These are phyloP conservation scores for Neoascia interrupta DNA, from an alignment of 2,888 invertebrate genomes.

Conservation along the genomic window DNA sequence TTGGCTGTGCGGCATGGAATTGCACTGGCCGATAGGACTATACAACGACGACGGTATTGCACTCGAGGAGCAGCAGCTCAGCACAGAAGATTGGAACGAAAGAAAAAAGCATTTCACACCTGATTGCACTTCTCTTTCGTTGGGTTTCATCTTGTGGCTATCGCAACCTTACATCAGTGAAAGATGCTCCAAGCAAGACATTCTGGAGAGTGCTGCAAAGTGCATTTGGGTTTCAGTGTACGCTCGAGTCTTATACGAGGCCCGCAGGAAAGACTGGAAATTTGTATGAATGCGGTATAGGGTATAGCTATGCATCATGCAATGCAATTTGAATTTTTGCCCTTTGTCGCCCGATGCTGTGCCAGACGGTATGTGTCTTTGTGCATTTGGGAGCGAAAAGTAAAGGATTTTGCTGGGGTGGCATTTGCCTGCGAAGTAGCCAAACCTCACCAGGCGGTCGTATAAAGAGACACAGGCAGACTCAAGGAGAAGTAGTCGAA, in stretches of 20 bases:
- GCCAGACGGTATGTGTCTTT: no score
- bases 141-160: slow-evolving; percentile 55
- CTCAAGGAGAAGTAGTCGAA: background rate
- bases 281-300: no score
- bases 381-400: background rate
- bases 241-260: background rate
- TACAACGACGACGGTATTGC: slow-evolving; percentile 19
- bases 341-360: slow-evolving; percentile 49
- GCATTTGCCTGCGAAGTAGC: slow-evolving; percentile 20
- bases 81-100: background rate
- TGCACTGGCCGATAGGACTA: background rate
- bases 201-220: slow-evolving; percentile 11
- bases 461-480: slow-evolving; percentile 3
- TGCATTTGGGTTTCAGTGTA: background rate
- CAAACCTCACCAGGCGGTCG: no score
- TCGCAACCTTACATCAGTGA: slow-evolving; percentile 40
- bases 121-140: slow-evolving; percentile 55
- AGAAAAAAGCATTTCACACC: slow-evolving; percentile 57
- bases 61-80: slow-evolving; percentile 6
- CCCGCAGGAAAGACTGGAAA: no score
- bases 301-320: background rate
- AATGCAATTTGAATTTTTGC: slow-evolving; percentile 41
- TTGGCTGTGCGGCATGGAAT: slow-evolving; percentile 7
- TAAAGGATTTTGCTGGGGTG: slow-evolving; percentile 14
- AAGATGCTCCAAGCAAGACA: slow-evolving; percentile 22